Percentiles rank a stretch among this genome's conserved stretches.
phyloP scores from a whole-genome alignment of 2,797 vertebrate species.

The Orientallactaga sibirica region DNA sequence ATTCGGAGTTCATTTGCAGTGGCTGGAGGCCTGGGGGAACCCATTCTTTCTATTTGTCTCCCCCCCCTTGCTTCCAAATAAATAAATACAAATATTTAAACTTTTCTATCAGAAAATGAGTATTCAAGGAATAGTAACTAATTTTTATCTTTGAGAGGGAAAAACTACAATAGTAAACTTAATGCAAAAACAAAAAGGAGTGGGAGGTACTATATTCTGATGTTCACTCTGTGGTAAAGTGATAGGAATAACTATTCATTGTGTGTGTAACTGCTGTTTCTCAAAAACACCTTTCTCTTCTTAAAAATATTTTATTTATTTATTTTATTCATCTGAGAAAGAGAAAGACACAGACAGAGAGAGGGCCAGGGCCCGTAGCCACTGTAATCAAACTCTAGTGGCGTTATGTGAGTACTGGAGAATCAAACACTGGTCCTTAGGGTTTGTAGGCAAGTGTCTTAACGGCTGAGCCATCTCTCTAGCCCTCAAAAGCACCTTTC shows the following conservation, averaged over 20 bases:
- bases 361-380: too few species aligned
- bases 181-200: not conserved
- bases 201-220: not conserved
- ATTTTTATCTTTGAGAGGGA: slow-evolving; percentile 21
- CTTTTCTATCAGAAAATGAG: not conserved
- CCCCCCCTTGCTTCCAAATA: not conserved
- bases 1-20: too few species aligned
- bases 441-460: too few species aligned
- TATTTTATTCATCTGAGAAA: too few species aligned
- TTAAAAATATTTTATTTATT: too few species aligned
- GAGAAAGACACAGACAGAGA: too few species aligned
- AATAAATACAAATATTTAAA: too few species aligned
- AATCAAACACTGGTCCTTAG: too few species aligned
- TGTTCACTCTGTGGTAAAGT: not conserved
- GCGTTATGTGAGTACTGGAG: too few species aligned
- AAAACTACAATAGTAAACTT: slow-evolving; percentile 51
- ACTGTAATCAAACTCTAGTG: too few species aligned
- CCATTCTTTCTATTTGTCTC: not conserved
- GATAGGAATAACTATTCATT: not conserved
- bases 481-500: not conserved
- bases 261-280: not conserved
- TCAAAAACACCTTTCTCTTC: not conserved
- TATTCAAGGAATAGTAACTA: slow-evolving; percentile 34
- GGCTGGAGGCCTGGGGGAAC: too few species aligned
- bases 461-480: too few species aligned